Evolutionary conservation across 2,888 invertebrate species (phyloP).

Genomic region (Dilophus febrilis): DNA sequence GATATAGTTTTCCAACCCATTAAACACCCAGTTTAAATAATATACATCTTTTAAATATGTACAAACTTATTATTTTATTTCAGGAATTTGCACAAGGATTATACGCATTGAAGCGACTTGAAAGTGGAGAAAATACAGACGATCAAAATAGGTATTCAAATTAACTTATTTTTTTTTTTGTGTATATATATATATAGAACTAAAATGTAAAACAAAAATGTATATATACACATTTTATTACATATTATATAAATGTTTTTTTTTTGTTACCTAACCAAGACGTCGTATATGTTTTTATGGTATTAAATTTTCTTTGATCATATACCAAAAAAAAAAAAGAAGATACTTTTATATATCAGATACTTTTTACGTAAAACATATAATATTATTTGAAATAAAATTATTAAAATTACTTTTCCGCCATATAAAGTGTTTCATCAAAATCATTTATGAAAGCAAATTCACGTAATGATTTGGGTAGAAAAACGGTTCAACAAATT

Average conservation of each 20-base stretch:
- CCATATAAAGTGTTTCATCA: constrained; percentile 43
- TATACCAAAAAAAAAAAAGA: too few relatives aligned
- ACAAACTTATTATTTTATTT: constrained; percentile 15
- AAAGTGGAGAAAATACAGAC: constrained; percentile 37
- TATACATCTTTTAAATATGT: background rate
- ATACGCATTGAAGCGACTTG: constrained; percentile 55
- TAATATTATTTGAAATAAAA: too few relatives aligned
- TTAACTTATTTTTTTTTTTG: background rate
- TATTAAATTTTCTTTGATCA: too few relatives aligned
- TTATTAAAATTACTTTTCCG: constrained; percentile 1
- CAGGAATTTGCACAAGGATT: constrained; percentile 60
- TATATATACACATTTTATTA: too few relatives aligned
- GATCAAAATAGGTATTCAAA: constrained; percentile 33
- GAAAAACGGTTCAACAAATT: constrained; percentile 43
- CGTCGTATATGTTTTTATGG: too few relatives aligned
- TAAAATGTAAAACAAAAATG: too few relatives aligned
- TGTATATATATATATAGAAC: too few relatives aligned
- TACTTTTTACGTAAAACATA: too few relatives aligned
- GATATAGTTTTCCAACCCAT: too few relatives aligned
- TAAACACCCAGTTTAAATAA: background rate
- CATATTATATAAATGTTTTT: too few relatives aligned
- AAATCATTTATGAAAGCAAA: constrained; percentile 85
- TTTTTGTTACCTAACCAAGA: too few relatives aligned
- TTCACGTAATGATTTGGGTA: constrained; percentile 61
- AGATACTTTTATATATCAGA: too few relatives aligned